phyloP scores from a whole-genome alignment of 2,888 invertebrate genomes.

The Strigamia maritima region DNA sequence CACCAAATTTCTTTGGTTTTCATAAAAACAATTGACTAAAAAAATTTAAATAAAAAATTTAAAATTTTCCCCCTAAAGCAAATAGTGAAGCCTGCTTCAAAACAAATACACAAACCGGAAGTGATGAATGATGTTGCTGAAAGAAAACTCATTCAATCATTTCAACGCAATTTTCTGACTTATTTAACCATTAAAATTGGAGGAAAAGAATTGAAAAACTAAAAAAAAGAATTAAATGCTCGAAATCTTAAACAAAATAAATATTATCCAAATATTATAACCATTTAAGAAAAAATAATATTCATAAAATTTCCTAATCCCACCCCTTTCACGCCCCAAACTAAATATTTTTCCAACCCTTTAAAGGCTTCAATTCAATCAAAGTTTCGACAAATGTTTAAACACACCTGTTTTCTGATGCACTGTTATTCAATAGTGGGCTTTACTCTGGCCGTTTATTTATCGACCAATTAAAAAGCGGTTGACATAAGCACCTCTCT shows the following conservation, averaged over 20 bases:
- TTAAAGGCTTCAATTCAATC: not conserved
- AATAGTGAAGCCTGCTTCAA: no score
- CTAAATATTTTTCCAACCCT: not conserved
- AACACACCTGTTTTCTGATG: conserved; percentile 13
- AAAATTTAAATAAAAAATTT: no score
- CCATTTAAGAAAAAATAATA: no score
- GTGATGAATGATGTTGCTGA: no score
- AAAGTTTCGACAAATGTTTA: not conserved
- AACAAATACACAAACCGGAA: no score
- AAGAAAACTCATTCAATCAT: no score
- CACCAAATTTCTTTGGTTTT: no score
- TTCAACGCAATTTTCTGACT: no score
- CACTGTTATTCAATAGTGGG: conserved; percentile 24
- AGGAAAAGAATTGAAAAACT: no score
- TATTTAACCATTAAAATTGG: no score
- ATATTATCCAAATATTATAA: not conserved
- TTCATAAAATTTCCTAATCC: not conserved
- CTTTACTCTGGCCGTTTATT: conserved; percentile 28
- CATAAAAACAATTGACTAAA: no score
- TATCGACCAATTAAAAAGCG: conserved; percentile 34
- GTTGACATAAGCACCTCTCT: conserved; percentile 34
- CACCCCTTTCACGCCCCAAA: not conserved
- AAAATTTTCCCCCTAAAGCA: no score
- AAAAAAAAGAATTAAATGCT: not conserved
- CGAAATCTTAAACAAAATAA: not conserved